A percentile compares a stretch with the other conserved stretches of the same genome.
Conservation (phyloP, 2,888 invertebrate species). For the Drosophila eohydei region DNA sequence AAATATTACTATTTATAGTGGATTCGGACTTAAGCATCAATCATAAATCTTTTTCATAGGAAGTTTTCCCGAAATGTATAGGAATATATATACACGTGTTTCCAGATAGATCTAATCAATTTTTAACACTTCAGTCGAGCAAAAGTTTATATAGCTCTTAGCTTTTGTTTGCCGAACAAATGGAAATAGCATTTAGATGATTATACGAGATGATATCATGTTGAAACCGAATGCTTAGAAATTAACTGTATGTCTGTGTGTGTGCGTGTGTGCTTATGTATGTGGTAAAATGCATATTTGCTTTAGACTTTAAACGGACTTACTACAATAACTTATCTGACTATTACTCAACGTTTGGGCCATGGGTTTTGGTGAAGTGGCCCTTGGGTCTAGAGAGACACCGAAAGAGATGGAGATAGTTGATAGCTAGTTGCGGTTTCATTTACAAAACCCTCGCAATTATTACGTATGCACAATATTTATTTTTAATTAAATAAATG, state of each 20-base stretch:
- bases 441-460: slow-evolving; percentile 22
- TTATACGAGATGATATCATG: slow-evolving; percentile 31
- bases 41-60: no score
- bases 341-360: slow-evolving; percentile 44
- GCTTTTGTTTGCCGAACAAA: background rate
- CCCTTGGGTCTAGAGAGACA: slow-evolving; percentile 33
- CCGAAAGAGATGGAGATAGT: slow-evolving; percentile 12
- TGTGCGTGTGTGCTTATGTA: background rate
- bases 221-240: background rate
- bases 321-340: slow-evolving; percentile 40
- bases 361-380: slow-evolving; percentile 36
- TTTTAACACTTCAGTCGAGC: background rate
- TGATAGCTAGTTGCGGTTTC: slow-evolving; percentile 7
- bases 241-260: background rate
- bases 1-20: background rate
- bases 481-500: slow-evolving; percentile 41
- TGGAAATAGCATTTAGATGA: slow-evolving; percentile 12
- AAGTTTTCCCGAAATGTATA: background rate
- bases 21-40: background rate
- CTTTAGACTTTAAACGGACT: slow-evolving; percentile 27
- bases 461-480: slow-evolving; percentile 22
- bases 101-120: background rate
- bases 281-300: slow-evolving; percentile 29
- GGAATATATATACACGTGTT: background rate
- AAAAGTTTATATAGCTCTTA: background rate